Evolutionary conservation across 2,797 vertebrate species (phyloP), one percentile per base, ranked within the genome.

Genomic region (Arctocebus calabarensis): DNA sequence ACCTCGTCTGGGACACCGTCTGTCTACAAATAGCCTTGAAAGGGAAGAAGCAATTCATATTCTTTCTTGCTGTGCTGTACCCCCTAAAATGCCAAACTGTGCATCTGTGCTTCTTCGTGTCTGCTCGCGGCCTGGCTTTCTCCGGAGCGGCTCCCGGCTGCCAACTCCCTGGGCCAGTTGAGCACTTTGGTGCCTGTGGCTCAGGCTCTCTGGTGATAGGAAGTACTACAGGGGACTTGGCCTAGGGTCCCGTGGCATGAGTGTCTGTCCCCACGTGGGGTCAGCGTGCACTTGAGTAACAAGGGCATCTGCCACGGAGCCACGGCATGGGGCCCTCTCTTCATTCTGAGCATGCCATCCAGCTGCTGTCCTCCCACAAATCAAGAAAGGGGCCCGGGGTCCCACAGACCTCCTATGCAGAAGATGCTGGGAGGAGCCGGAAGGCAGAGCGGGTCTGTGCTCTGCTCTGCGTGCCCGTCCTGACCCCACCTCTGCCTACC

Each of bases 371-470:
- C 66, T 84, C 88, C 83, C 45, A 32, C 3, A 45, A 29, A 59
- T 25, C 32, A 88, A 77, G 70, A 8, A 52, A 37, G 70, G 34
- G 10, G 45, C 57, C 19, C 11, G 13, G 1, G n/a, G 14, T 27
- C 75, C 11, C 64, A 37, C 34, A 22, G 11, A 9, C 6, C 7
- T 27, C 66, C 43, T 19, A 0, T 55, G 34, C 14, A 27, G 23
- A 37, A 0, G 23, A 73, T 1, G 9, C 16, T 5, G 0, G 22
- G 37, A 75, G 40, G 37, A 40, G 62, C 29, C 25, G 23, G n/a
- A 27, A 59, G 61, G 81, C 34, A 81, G 73, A 27, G 10, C 2
- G 4, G 19, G 6, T 0, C n/a, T 8, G 32, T 0, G 2, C 1
- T 40, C 78, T 11, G 34, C 23, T 78, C 10, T 17, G 4, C 10